These are phyloP conservation scores for Drosophila demipolita DNA, from an alignment of 2,888 invertebrate species.

Conservation along the genomic window DNA sequence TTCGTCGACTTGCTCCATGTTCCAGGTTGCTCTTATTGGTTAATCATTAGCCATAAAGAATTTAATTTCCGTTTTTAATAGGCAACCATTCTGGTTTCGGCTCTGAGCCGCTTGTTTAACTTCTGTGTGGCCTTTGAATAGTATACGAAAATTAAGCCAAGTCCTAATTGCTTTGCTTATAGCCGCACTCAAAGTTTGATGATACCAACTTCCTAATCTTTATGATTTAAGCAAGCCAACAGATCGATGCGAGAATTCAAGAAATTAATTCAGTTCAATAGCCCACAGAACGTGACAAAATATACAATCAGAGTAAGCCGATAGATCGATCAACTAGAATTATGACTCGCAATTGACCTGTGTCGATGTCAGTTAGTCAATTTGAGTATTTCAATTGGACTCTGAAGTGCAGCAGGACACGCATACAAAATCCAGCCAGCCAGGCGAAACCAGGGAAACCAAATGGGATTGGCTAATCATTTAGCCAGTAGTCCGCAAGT, in stretches of 20 bases:
- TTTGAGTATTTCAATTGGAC: slow-evolving; percentile 27
- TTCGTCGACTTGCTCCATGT: slow-evolving; percentile 28
- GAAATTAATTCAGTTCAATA: slow-evolving; percentile 15
- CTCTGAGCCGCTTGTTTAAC: slow-evolving; percentile 11
- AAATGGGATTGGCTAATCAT: slow-evolving; percentile 28
- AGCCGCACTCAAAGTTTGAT: background rate
- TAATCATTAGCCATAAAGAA: slow-evolving; percentile 81
- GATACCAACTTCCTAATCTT: background rate
- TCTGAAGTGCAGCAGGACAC: slow-evolving; percentile 16
- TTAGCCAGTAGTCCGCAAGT: slow-evolving; percentile 10
- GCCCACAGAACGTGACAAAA: slow-evolving; percentile 26
- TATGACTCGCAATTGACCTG: slow-evolving; percentile 37
- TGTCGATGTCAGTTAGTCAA: slow-evolving; percentile 21
- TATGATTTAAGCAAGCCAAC: slow-evolving; percentile 15
- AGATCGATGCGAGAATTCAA: slow-evolving; percentile 16
- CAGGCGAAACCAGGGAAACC: slow-evolving; percentile 10
- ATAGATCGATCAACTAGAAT: slow-evolving; percentile 26
- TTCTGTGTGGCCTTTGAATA: slow-evolving; percentile 58
- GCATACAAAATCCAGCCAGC: slow-evolving; percentile 29
- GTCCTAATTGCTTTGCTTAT: slow-evolving; percentile 41
- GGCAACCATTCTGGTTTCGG: slow-evolving; percentile 14
- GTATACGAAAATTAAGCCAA: slow-evolving; percentile 40
- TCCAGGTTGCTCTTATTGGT: slow-evolving; percentile 69
- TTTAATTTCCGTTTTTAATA: slow-evolving; percentile 77
- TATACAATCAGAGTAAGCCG: slow-evolving; percentile 7